Evolutionary conservation across 2,888 invertebrate genomes (phyloP), one percentile per base, ranked within the genome.

Genomic region (Beris morrisii): DNA sequence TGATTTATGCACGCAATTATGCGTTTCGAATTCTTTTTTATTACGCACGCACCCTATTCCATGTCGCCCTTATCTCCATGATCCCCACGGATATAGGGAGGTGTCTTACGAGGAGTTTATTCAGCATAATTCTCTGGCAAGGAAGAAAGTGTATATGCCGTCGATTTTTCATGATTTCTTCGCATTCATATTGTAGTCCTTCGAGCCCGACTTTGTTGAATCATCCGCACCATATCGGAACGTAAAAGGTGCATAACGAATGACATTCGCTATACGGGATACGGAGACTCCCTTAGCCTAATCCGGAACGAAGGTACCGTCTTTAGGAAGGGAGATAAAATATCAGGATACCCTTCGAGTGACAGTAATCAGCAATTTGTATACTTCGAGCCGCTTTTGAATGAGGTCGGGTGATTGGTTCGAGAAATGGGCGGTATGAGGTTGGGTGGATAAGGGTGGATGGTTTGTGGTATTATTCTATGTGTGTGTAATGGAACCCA

Each of bases 1-100:
- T 68, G 68, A 68, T 68, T 68, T 68, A 68, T 68, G 65, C 68
- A 68, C 66, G 63, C 68, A 68, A 68, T 68, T 68, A 68, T 68
- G 63, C 55, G 65, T 56, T 46, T 56, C 50, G 63, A 66, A 68
- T 68, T 65, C 57, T 58, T 66, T 53, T 64, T 67, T 66, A 63
- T 63, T 56, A 56, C 48, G 31, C 30, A 59, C 57, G 53, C 66
- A 68, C 66, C 68, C 58, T 57, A 22, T 53, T 31, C 55, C 30
- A 12, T 46, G 13, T 46, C 46, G 15, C 46, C 46, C 46, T 13
- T 31, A n/a, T 31, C 53, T 31, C n/a, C 31, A n/a, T n/a, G 53
- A 53, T 48, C 59, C 31, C 13, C 13, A 38, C 12, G 32, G 13
- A 61, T 43, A 43, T 44, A 32, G 61, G 61, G 52, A 61, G 61